Evolutionary conservation across 1,140 invertebrate species (phyloP).

Genomic region (Caerostris extrusa): DNA sequence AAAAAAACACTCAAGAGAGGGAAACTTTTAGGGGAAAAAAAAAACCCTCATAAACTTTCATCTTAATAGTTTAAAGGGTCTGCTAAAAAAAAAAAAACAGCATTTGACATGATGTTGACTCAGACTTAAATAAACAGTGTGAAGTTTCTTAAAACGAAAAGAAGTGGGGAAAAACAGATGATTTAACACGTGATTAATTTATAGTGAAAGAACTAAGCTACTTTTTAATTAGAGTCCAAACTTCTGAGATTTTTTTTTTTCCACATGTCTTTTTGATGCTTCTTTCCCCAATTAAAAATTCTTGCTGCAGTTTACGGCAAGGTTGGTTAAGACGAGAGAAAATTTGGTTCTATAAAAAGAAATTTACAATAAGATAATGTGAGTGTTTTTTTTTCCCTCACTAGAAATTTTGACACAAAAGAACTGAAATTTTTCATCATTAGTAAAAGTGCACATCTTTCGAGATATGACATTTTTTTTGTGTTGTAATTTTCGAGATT

Average conservation of each 20-base stretch:
- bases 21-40: background rate
- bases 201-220: constrained; percentile 41
- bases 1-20: constrained; percentile 27
- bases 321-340: constrained; percentile 47
- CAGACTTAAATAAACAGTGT: constrained; percentile 49
- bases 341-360: constrained; percentile 28
- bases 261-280: constrained; percentile 1
- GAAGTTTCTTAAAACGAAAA: constrained; percentile 2
- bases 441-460: constrained; percentile 23
- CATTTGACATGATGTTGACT: constrained; percentile 56
- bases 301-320: constrained; percentile 2
- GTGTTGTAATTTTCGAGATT: background rate
- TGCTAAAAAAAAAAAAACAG: background rate
- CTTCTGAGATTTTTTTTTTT: constrained; percentile 9
- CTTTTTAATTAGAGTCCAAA: constrained; percentile 60
- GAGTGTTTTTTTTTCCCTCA: background rate
- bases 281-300: constrained; percentile 58
- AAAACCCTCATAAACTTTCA: constrained; percentile 20
- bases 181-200: constrained; percentile 69
- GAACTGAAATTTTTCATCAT: background rate
- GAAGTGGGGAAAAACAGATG: constrained; percentile 9
- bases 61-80: background rate
- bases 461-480: background rate
- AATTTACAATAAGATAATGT: constrained; percentile 1
- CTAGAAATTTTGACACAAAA: background rate